These are phyloP conservation scores for Deroplatys truncata DNA, from an alignment of 2,888 invertebrate genomes.

Conservation along the genomic window DNA sequence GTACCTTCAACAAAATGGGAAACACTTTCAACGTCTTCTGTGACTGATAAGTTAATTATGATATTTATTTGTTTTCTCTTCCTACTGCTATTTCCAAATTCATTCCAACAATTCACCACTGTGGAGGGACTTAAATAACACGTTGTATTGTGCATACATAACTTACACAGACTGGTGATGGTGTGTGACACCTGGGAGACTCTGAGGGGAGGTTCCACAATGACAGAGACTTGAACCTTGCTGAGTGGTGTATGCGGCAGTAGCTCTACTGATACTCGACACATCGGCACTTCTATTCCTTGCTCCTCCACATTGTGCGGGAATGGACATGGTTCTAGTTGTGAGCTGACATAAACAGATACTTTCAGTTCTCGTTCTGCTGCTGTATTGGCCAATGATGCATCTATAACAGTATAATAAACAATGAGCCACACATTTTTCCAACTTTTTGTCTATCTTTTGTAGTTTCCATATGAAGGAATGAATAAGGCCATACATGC, in stretches of 20 bases:
- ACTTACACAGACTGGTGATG: constrained; percentile 39
- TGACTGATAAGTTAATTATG: too few relatives aligned
- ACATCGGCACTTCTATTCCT: constrained; percentile 47
- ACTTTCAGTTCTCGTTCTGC: constrained; percentile 54
- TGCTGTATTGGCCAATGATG: constrained; percentile 44
- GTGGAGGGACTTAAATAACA: too few relatives aligned
- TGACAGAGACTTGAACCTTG: constrained; percentile 63
- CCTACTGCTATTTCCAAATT: too few relatives aligned
- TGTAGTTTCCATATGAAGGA: too few relatives aligned
- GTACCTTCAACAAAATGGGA: too few relatives aligned
- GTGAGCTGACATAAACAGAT: constrained; percentile 45
- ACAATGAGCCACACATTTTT: too few relatives aligned
- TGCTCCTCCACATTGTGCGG: constrained; percentile 36
- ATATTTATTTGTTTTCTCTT: too few relatives aligned
- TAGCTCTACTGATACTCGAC: constrained; percentile 56
- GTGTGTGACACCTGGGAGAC: constrained; percentile 42
- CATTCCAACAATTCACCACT: too few relatives aligned
- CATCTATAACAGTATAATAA: constrained; percentile 34
- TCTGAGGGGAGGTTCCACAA: constrained; percentile 54
- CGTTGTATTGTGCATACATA: too few relatives aligned
- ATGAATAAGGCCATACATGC: too few relatives aligned
- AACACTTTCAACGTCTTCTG: too few relatives aligned
- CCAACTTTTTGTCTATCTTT: too few relatives aligned
- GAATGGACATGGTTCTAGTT: constrained; percentile 42
- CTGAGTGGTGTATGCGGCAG: constrained; percentile 58